Evolutionary conservation across 2,113 vertebrate species (phyloP).

Genomic region (Emberiza fucata): DNA sequence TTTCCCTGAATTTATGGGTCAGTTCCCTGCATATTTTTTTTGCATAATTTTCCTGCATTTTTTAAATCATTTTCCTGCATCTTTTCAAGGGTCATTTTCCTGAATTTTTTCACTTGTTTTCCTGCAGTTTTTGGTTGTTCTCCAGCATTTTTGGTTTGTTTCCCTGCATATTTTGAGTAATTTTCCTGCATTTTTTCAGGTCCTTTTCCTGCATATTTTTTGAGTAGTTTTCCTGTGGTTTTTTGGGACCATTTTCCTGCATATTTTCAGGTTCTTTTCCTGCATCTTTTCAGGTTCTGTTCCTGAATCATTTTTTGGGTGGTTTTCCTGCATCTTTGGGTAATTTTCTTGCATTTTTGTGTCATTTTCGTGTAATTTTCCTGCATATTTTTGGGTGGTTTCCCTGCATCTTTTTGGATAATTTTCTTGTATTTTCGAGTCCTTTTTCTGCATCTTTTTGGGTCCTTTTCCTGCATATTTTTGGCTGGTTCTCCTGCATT

Average conservation of each 20-base stretch:
- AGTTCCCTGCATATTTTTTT: too few relatives aligned
- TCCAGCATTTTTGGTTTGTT: neutral
- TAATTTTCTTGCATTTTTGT: neutral
- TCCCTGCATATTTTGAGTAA: neutral
- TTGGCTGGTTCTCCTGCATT: too few relatives aligned
- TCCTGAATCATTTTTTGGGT: too few relatives aligned
- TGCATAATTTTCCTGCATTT: too few relatives aligned
- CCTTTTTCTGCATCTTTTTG: neutral
- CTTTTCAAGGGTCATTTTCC: fast-evolving
- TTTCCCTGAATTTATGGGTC: neutral
- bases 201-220: neutral
- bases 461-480: too few relatives aligned
- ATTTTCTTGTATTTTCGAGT: too few relatives aligned
- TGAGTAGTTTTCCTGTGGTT: fast-evolving
- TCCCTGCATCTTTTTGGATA: too few relatives aligned
- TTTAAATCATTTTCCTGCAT: too few relatives aligned
- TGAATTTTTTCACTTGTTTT: neutral
- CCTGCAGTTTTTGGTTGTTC: too few relatives aligned
- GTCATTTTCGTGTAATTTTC: neutral
- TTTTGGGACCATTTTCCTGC: neutral
- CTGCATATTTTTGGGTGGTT: neutral
- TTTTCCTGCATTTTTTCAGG: neutral
- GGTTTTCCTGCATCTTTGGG: too few relatives aligned
- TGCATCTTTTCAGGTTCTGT: neutral
- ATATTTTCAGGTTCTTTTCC: neutral